These are phyloP conservation scores for Passer domesticus DNA, from an alignment of 2,113 vertebrate genomes.

Conservation along the genomic window DNA sequence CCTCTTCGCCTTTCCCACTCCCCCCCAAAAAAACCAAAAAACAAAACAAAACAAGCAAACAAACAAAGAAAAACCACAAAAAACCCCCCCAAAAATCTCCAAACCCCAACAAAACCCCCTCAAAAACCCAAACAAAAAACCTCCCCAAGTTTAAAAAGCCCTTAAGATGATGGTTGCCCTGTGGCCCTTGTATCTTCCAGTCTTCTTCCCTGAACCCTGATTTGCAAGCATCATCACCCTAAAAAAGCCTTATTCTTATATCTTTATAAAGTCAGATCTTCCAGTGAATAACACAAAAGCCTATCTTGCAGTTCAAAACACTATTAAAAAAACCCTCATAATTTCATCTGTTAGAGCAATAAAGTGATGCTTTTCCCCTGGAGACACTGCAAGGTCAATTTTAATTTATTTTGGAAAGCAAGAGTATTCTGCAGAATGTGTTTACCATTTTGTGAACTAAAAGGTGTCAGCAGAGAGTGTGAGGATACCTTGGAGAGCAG, in stretches of 20 bases:
- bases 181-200: not conserved
- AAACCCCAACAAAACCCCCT: not conserved
- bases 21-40: not conserved
- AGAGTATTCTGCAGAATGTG: not conserved
- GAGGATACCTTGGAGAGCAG: not conserved
- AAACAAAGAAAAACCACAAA: not conserved
- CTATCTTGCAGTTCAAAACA: not conserved
- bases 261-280: not conserved
- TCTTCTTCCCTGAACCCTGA: not conserved
- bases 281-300: not conserved
- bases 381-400: not conserved
- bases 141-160: not conserved
- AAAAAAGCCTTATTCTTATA: not conserved
- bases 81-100: too few species aligned
- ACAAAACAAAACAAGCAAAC: not conserved
- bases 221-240: not conserved
- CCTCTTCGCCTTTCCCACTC: rapidly evolving
- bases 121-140: not conserved
- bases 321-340: not conserved
- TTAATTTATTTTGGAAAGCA: not conserved
- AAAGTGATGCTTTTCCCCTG: not conserved
- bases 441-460: not conserved
- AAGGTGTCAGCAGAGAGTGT: not conserved
- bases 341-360: not conserved
- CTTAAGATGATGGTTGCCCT: not conserved